Base-by-base conservation (phyloP, 1,140 invertebrate species). In the Lanistes nyassanus region DNA sequence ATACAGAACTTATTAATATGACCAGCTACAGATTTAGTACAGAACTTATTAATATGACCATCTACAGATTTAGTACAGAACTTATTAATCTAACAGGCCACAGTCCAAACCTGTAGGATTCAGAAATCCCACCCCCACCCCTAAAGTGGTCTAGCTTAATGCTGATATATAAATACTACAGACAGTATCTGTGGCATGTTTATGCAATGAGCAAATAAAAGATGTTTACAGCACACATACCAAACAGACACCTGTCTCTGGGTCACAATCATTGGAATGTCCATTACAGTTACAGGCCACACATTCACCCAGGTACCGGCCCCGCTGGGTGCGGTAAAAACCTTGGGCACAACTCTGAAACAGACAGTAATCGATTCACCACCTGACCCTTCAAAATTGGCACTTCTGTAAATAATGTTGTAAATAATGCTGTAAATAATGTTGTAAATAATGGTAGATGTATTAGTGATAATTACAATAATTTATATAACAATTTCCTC, bases 221-320 rank as follows among this genome's bases (percentile, higher is more conserved):
- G 23, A 60, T 11, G 31, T 13, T 39, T 58, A 70, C 16, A 23
- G 26, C 47, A 64, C 65, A 79, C 81, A 81, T 82, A 96, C 92
- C 93, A 95, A 79, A 87, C 98, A 99, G 80, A 93, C 86, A 75
- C 95, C 97, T 74, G 96, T 97, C 83, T 97, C 94, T 7, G 95
- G 93, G 83, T 99, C 97, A 90, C 98, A 99, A 81, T 96, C 95
- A 75, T 97, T 94, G 0, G 98, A 96, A 86, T 99, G 97, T 3
- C 94, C 94, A 81, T 99, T 96, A 86, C 98, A 99, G 81, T 97
- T 94, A 87, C 98, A 99, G 62, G 95, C 94, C 23, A 98, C 94
- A 88, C 98, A 99, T 37, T 80, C 79, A 16, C 86, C 85, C 5
- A 86, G 77, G 74, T 82, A 85, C 5, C 73, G 74, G 31, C 86